Evolutionary conservation across 2,113 vertebrate species (phyloP).

Genomic region (Pomatostomus ruficeps): DNA sequence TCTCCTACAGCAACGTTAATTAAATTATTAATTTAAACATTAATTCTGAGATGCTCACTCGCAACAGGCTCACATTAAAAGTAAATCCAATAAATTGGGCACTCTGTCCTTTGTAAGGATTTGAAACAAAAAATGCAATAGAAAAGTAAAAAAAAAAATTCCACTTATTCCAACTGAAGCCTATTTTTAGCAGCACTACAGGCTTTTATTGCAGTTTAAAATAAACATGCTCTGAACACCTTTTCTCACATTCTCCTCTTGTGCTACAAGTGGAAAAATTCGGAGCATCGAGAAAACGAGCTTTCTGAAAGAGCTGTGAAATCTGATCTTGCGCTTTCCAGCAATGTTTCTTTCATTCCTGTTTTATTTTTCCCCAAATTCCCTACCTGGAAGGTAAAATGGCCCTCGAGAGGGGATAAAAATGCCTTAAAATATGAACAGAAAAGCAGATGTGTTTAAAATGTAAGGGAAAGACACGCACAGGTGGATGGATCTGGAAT

Average conservation of each 20-base stretch:
- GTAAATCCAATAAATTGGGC: background rate
- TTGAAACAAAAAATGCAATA: background rate
- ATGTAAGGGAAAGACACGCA: background rate
- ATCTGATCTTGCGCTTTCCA: background rate
- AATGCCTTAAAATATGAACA: background rate
- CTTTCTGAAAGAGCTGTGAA: background rate
- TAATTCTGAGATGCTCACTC: background rate
- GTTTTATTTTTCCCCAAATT: background rate
- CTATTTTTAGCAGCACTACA: background rate
- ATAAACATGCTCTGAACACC: background rate
- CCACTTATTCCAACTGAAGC: background rate
- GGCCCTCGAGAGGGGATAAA: background rate
- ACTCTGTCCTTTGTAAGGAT: background rate
- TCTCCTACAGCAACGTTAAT: background rate
- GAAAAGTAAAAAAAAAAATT: background rate
- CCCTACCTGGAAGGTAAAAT: background rate
- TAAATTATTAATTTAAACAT: no score
- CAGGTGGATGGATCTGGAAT: background rate
- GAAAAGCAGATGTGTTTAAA: background rate
- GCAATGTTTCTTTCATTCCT: background rate
- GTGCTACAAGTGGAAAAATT: background rate
- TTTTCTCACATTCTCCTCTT: background rate
- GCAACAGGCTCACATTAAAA: background rate
- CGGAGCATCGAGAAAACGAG: background rate
- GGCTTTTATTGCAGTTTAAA: background rate